Conservation (phyloP, 2,113 vertebrate genomes). For the Phalacrocorax carbo region DNA sequence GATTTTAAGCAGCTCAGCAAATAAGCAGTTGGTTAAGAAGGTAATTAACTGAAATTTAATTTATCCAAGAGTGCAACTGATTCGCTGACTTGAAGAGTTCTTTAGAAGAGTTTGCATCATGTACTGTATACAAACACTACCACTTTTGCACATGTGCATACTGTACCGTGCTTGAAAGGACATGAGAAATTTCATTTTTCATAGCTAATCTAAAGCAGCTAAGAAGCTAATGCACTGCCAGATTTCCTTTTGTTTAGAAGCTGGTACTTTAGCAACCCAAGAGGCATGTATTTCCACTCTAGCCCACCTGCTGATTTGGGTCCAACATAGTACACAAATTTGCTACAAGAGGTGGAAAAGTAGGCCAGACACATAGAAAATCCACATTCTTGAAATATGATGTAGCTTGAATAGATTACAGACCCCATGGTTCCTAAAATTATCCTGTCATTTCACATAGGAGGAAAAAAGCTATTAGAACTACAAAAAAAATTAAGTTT, state of each 20-base stretch:
- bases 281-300: background rate
- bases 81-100: background rate
- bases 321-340: background rate
- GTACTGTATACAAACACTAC: background rate
- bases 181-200: background rate
- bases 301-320: background rate
- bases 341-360: background rate
- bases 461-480: background rate
- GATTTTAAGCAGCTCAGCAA: constrained; percentile 25
- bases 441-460: background rate
- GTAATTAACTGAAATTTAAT: background rate
- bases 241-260: background rate
- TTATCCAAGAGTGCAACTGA: background rate
- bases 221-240: background rate
- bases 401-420: background rate
- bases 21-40: constrained; percentile 18
- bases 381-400: background rate
- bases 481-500: background rate
- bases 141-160: background rate
- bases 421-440: background rate
- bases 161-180: background rate
- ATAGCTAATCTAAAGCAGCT: background rate
- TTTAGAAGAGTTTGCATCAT: background rate
- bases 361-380: background rate
- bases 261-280: background rate